Conservation (phyloP, 2,113 vertebrate species). For the Dromiciops gliroides region DNA sequence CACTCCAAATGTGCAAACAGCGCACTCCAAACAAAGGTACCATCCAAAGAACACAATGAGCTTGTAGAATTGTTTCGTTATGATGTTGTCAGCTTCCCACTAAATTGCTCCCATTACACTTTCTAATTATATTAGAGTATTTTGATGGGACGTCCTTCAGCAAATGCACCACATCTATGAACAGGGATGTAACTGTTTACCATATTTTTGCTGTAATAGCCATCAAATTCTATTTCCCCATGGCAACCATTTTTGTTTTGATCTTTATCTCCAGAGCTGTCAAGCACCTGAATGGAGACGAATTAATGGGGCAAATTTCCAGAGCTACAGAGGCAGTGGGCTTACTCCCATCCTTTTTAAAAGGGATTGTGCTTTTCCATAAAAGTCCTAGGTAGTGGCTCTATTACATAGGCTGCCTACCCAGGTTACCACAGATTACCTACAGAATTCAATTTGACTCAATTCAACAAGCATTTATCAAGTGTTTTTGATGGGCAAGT, state of each 20-base stretch:
- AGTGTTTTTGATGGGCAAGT: not conserved
- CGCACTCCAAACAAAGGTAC: constrained; percentile 13
- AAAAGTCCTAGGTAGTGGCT: constrained; percentile 1
- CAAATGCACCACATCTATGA: constrained; percentile 7
- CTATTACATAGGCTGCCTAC: not conserved
- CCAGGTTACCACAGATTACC: not conserved
- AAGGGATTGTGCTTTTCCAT: not conserved
- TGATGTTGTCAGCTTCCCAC: not conserved
- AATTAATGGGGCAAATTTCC: constrained; percentile 3
- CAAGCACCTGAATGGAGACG: not conserved
- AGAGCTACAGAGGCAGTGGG: not conserved
- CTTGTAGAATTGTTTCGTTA: not conserved
- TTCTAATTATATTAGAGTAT: constrained; percentile 15
- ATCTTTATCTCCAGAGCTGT: constrained; percentile 26
- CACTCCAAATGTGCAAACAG: constrained; percentile 13
- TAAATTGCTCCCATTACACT: not conserved
- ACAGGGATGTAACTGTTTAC: not conserved
- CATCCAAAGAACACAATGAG: not conserved
- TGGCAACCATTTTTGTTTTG: not conserved
- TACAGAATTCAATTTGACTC: not conserved
- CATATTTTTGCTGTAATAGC: constrained; percentile 34
- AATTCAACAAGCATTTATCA: not conserved
- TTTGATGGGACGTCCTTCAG: constrained; percentile 33
- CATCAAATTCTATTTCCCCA: constrained; percentile 24
- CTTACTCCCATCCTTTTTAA: constrained; percentile 25